Evolutionary conservation across 2,113 vertebrate genomes (phyloP), one percentile per base, ranked within the genome.

Genomic region (Pungitius pungitius): DNA sequence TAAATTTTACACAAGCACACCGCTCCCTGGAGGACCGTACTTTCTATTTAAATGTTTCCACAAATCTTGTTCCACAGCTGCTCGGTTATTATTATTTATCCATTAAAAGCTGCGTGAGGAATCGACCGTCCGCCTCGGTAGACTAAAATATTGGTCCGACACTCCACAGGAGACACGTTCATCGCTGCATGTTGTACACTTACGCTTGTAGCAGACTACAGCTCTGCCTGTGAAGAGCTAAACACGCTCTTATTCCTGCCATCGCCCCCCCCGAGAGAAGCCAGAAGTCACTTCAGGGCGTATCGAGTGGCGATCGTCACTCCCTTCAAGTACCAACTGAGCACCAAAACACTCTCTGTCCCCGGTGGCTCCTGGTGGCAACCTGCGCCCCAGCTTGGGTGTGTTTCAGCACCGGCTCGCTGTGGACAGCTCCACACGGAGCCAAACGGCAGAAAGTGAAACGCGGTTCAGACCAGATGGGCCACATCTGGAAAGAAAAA

Each of bases 381-480:
- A 78, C 73, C 75, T 82, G 64, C 7, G 9, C 0, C 20, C 56
- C 6, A 47, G 54, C 71, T 43, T 63, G 57, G 52, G 73, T 80
- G 73, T 77, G 33, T 83, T 85, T 85, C 84, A 89, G 87, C 82
- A 78, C 77, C 82, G 57, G 83, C 62, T 58, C 75, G 27, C 39
- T 56, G 22, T 73, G 79, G 87, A 90, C 83, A 87, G 87, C 78
- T 74, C 79, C 71, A 47, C 66, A 57, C 73, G 24, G 39, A 77
- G n/a, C 54, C 37, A 56, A 80, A 67, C 59, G 40, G 69, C 59
- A 39, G 71, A 69, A 75, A 75, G 70, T 73, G 56, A 82, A 81
- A 80, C 4, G 6, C 17, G 47, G 56, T 37, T 20, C 15, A 64
- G 51, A 14, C 17, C 24, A 22, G 42, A 61, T 12, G 72, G 24